Evolutionary conservation across 1,140 invertebrate genomes (phyloP).

Genomic region (Psilanteris sp.): DNA sequence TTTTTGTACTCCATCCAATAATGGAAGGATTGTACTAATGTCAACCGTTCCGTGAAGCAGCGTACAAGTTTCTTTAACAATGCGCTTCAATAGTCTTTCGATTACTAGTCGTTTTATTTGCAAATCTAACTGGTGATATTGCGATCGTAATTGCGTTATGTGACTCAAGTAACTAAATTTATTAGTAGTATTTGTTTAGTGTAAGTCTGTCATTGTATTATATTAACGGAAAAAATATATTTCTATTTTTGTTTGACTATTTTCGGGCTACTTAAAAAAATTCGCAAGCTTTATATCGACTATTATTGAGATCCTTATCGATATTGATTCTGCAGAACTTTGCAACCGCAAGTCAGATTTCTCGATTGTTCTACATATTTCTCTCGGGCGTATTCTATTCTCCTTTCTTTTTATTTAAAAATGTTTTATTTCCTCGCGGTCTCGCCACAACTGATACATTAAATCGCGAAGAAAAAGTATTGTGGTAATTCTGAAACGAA

Average conservation of each 20-base stretch:
- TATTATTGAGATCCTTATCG: conserved; percentile 19
- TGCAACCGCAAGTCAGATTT: conserved; percentile 2
- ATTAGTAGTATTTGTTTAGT: conserved; percentile 9
- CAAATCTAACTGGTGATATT: conserved; percentile 17
- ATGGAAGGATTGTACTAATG: conserved; percentile 46
- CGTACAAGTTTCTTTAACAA: conserved; percentile 56
- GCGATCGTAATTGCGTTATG: conserved; percentile 22
- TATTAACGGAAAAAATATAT: too few species aligned
- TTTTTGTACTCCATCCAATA: conserved; percentile 48
- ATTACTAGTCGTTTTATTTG: conserved; percentile 3
- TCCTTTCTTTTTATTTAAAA: background rate
- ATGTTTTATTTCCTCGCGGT: conserved; percentile 16
- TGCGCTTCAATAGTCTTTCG: conserved; percentile 60
- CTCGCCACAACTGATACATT: background rate
- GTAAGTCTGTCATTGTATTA: too few species aligned
- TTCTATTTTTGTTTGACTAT: too few species aligned
- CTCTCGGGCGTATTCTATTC: conserved; percentile 31
- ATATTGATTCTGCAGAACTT: background rate
- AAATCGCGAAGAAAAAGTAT: conserved; percentile 14
- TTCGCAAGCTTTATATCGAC: background rate
- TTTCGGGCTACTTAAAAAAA: too few species aligned
- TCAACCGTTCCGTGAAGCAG: conserved; percentile 61
- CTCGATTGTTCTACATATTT: conserved; percentile 18
- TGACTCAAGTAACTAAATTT: conserved; percentile 7
- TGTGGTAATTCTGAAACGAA: conserved; percentile 12